Conservation (phyloP, 2,113 vertebrate genomes). For the Nannobrachium achirus region DNA sequence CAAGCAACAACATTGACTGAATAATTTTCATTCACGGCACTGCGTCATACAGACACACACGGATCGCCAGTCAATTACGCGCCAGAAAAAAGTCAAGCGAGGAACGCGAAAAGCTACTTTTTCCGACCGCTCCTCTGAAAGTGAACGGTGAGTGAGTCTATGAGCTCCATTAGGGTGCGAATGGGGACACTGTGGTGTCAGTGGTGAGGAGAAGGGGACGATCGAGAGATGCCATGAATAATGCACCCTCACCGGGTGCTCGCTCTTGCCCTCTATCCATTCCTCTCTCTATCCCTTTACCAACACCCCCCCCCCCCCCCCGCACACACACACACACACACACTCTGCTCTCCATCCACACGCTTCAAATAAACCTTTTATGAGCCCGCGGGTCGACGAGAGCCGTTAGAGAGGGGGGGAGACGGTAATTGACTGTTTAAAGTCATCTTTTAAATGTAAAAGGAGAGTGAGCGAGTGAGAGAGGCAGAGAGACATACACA, state of each 20-base stretch:
- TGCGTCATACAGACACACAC: too few species aligned
- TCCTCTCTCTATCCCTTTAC: background rate
- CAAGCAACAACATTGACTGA: too few species aligned
- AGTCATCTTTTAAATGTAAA: constrained; percentile 21
- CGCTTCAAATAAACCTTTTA: constrained; percentile 47
- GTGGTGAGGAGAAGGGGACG: background rate
- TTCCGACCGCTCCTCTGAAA: background rate
- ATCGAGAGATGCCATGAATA: constrained; percentile 43
- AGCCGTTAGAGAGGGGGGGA: constrained; percentile 3
- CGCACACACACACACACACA: too few species aligned
- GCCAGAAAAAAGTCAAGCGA: too few species aligned
- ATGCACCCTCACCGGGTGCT: constrained; percentile 14
- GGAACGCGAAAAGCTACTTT: background rate
- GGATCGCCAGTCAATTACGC: too few species aligned
- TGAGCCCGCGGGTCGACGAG: constrained; percentile 37
- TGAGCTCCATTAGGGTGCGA: constrained; percentile 10
- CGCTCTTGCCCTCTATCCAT: too few species aligned
- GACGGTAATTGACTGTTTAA: constrained; percentile 39
- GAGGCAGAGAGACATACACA: too few species aligned
- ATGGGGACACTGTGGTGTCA: background rate
- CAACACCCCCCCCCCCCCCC: too few species aligned
- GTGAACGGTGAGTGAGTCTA: too few species aligned
- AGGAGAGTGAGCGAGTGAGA: too few species aligned
- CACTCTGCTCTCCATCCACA: background rate
- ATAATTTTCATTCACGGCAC: too few species aligned